Conservation (phyloP, 1,140 invertebrate genomes). For the Drosophila repleta region DNA sequence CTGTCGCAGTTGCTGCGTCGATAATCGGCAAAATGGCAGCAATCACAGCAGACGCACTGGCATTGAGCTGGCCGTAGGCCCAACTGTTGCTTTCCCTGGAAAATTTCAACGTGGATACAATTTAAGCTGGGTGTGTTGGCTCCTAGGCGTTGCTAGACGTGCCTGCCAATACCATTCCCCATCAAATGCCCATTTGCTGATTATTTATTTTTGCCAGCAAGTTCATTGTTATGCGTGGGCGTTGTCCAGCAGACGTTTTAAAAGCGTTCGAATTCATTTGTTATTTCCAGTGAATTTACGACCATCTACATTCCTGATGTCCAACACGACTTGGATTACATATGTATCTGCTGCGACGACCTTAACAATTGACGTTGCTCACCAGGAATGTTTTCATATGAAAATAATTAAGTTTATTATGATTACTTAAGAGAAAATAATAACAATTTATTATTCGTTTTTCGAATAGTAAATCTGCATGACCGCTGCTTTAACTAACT, state of each 20-base stretch:
- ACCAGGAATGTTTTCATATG: constrained; percentile 2
- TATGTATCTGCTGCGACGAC: background rate
- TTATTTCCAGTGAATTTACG: constrained; percentile 59
- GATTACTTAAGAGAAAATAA: no score
- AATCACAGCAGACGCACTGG: constrained; percentile 57
- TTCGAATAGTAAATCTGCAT: no score
- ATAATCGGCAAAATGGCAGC: constrained; percentile 60
- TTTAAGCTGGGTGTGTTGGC: constrained; percentile 24
- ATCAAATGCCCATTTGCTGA: constrained; percentile 5
- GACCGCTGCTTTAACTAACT: no score
- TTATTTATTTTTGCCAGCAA: constrained; percentile 21
- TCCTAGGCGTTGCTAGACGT: background rate
- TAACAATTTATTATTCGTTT: no score
- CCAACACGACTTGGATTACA: constrained; percentile 12
- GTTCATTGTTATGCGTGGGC: constrained; percentile 45
- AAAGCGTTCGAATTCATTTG: constrained; percentile 58
- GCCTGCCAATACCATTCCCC: constrained; percentile 28
- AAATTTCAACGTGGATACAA: background rate
- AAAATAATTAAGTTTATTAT: background rate
- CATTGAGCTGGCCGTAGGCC: background rate
- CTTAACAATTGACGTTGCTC: constrained; percentile 5
- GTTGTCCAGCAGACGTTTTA: constrained; percentile 54
- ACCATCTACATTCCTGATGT: constrained; percentile 43
- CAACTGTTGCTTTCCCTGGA: constrained; percentile 31
- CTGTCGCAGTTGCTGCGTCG: constrained; percentile 51